Evolutionary conservation across 2,113 vertebrate genomes (phyloP).

Genomic region (Psephotus haematonotus): DNA sequence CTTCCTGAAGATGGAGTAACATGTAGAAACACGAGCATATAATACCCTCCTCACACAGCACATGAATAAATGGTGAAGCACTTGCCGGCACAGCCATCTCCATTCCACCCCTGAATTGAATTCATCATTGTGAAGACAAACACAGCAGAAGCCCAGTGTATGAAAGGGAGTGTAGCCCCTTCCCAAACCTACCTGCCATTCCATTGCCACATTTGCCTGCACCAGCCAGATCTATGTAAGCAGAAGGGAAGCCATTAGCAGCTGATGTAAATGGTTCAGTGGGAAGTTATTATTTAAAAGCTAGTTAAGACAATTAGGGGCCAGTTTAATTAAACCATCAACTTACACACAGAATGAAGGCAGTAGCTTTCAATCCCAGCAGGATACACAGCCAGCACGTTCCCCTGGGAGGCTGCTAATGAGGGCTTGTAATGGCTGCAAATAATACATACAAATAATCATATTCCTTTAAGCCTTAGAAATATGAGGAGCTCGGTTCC

Average conservation of each 20-base stretch:
- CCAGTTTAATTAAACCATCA: constrained; percentile 54
- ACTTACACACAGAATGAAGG: constrained; percentile 4
- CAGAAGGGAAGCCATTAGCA: constrained; percentile 18
- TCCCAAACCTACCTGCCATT: not conserved
- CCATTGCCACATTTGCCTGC: not conserved
- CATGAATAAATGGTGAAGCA: not conserved
- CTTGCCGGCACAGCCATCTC: not conserved
- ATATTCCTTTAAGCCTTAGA: not conserved
- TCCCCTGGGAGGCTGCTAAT: constrained; percentile 27
- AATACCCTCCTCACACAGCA: not conserved
- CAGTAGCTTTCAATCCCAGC: not conserved
- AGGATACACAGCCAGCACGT: not conserved
- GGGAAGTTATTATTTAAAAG: constrained; percentile 33
- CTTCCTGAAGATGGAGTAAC: not conserved
- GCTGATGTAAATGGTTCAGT: not conserved
- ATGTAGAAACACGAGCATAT: not conserved
- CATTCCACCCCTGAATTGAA: not conserved
- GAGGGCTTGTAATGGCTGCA: constrained; percentile 14
- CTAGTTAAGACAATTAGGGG: constrained; percentile 43
- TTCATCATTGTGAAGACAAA: not conserved
- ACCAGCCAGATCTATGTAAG: not conserved
- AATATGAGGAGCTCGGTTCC: not conserved
- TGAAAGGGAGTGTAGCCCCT: not conserved
- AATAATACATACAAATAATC: constrained; percentile 38
- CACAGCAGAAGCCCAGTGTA: not conserved